phyloP scores from a whole-genome alignment of 2,797 vertebrate genomes.

The Cryptoblepharus egeriae region DNA sequence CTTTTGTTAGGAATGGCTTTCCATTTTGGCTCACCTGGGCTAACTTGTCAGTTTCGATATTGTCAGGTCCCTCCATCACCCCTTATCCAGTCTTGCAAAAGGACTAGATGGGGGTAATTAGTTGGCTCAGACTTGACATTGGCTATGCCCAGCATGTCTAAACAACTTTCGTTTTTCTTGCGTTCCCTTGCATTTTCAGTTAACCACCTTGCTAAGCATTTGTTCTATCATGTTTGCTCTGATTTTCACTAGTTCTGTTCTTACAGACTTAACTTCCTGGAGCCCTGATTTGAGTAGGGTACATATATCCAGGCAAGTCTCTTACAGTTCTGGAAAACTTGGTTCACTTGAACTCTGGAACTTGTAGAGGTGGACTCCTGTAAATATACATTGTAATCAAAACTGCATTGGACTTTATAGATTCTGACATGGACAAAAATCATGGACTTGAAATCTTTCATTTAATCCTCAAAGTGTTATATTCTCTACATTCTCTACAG shows the following conservation, averaged over 20 bases:
- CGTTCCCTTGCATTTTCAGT: too few relatives aligned
- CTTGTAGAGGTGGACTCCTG: rapidly evolving
- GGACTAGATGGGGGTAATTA: not conserved
- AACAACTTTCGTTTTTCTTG: too few relatives aligned
- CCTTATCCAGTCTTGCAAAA: not conserved
- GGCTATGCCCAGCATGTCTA: not conserved
- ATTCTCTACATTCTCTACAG: not conserved
- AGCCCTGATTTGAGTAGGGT: not conserved
- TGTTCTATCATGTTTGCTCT: not conserved
- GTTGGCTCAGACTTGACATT: not conserved
- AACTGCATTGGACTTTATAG: not conserved
- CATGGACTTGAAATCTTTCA: not conserved
- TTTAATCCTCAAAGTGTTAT: not conserved
- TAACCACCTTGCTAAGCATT: not conserved
- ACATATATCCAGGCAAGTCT: not conserved
- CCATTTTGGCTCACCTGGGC: too few relatives aligned
- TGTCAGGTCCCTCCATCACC: too few relatives aligned
- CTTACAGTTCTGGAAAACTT: not conserved
- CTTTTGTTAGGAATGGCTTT: too few relatives aligned
- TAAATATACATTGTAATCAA: not conserved
- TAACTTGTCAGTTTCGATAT: too few relatives aligned
- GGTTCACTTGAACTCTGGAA: not conserved
- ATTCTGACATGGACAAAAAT: not conserved
- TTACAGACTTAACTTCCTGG: not conserved
- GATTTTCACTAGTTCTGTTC: not conserved